Evolutionary conservation across 2,797 vertebrate species (phyloP), one percentile per base, ranked within the genome.

Genomic region (Helarctos malayanus): DNA sequence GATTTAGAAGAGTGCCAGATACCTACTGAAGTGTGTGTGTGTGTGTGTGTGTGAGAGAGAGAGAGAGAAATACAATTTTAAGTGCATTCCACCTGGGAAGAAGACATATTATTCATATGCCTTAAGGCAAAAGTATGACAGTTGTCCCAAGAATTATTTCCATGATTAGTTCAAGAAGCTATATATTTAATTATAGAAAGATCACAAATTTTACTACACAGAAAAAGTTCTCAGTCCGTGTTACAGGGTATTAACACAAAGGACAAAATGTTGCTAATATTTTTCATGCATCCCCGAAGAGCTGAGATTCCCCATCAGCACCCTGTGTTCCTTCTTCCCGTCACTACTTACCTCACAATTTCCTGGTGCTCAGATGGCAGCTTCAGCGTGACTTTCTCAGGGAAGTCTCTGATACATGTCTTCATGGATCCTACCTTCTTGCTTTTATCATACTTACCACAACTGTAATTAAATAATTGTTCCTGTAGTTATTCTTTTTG

Each of bases 161-260:
- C 7, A 71, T 47, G 52, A 76, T n/a, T 41, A 57, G 25, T 79
- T 83, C 23, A 65, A 81, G 5, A 90, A 97, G 2, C 63, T 81
- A 32, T 8, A 81, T 18, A 56, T 89, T 92, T 95, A 89, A 71
- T 63, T 92, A 52, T 83, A 45, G 59, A 81, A 87, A 92, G 6
- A 87, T 78, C 61, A 29, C 45, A 92, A 32, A 71, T 63, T 91
- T 95, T 71, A 69, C 10, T 76, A 32, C 35, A 71, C 10, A 87
- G n/a, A 88, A 89, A 11, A 16, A 18, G 21, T 56, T 82, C 4
- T 57, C 21, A 68, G 15, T 75, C n/a, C 23, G 68, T 35, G 96
- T 89, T 88, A 63, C 25, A 81, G 12, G 6, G 4, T 71, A 88
- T 54, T 59, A 54, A 71, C 23, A 87, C 35, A 89, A 90, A 90